phyloP scores from a whole-genome alignment of 2,797 vertebrate genomes.

The Orientallactaga sibirica region DNA sequence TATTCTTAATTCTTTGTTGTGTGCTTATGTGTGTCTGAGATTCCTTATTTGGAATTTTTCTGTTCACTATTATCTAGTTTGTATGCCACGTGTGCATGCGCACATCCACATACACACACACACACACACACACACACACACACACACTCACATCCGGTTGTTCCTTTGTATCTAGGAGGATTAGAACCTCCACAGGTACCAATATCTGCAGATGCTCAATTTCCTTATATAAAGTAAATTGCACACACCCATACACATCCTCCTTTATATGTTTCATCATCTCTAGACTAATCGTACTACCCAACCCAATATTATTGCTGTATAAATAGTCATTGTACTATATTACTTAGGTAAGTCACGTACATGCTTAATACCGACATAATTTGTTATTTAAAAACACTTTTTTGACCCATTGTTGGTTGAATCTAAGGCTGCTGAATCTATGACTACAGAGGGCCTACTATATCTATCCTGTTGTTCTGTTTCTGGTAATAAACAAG shows the following conservation, averaged over 20 bases:
- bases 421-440: not conserved
- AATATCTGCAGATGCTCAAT: not conserved
- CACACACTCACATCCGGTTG: not conserved
- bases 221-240: not conserved
- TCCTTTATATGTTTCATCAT: not conserved
- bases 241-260: not conserved
- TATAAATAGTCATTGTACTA: not conserved
- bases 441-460: not conserved
- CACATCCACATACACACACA: not conserved
- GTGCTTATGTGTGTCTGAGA: not conserved
- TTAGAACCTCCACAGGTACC: not conserved
- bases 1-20: not conserved
- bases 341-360: not conserved
- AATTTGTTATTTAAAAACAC: not conserved
- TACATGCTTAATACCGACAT: not conserved
- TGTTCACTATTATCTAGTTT: not conserved
- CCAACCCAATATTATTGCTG: not conserved
- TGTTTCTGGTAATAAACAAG: constrained; percentile 7
- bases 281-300: not conserved
- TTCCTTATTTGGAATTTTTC: not conserved
- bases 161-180: not conserved
- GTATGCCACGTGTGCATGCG: not conserved
- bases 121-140: not conserved
- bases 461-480: not conserved
- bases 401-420: not conserved